Base-by-base conservation (phyloP, 2,113 vertebrate genomes). In the Chaetura pelagica region DNA sequence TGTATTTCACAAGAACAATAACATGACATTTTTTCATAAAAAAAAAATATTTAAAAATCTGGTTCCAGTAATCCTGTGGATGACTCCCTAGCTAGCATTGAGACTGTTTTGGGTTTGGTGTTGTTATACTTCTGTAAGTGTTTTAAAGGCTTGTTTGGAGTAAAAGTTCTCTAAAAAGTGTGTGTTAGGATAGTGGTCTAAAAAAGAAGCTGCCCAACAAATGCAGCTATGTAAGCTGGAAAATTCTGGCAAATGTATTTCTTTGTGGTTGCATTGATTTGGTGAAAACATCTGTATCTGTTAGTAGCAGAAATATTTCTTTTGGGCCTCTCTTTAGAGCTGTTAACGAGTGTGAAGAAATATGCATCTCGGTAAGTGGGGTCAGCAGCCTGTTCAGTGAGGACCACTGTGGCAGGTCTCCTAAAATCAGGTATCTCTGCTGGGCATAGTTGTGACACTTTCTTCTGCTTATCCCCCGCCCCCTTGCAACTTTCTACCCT, bases 261-360 rank as follows among this genome's bases (percentile, higher is more conserved):
- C 67, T 83, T 18, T 90, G 90, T 0, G 72, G 79, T 86, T 92
- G 51, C 32, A 21, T 6, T 90, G 72, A 54, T 92, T 85, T 92
- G 86, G 38, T 69, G 72, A 77, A 93, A 95, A 92, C 59, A 80
- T 80, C 71, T 95, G 92, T 72, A 57, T 89, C 32, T 89, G 40
- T 32, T 75, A 84, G 77, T 20, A 67, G 71, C 61, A 89, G 61
- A 82, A 93, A 15, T 52, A 27, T 68, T 81, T 76, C 46, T 89
- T 84, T 75, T 0, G 1, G 30, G 32, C 21, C 95, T 94, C 34
- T 91, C 40, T 87, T 63, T 54, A 62, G 84, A 52, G 66, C 27
- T 91, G 72, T 80, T 73, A 89, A 75, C 13, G 69, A 20, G 2
- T 82, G 57, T 84, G 74, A 64, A 55, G 81, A 87, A 69, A 34